A percentile compares a stretch with the other conserved stretches of the same genome.
These are phyloP conservation scores for Caenorhabditis zanzibari DNA, from an alignment of 2,888 invertebrate genomes.

Conservation along the genomic window DNA sequence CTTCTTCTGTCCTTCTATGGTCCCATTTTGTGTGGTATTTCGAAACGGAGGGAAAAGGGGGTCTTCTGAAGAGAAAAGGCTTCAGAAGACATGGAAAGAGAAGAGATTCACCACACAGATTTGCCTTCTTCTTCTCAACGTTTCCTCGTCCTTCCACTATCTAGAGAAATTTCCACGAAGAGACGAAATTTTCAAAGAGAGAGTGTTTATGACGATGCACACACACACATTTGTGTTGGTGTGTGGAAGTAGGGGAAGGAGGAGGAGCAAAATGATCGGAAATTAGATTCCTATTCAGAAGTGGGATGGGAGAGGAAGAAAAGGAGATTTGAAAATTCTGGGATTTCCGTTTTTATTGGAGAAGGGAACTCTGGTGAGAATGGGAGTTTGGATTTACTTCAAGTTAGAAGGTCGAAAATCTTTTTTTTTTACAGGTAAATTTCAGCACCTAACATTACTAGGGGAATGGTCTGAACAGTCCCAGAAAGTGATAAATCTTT, in stretches of 20 bases:
- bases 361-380: too few relatives aligned
- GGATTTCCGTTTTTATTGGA: neutral
- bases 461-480: too few relatives aligned
- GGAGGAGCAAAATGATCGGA: conserved; percentile 1
- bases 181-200: neutral
- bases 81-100: too few relatives aligned
- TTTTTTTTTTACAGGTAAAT: too few relatives aligned
- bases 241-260: neutral
- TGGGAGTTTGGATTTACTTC: too few relatives aligned
- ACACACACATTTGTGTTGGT: neutral
- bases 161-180: neutral
- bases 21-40: too few relatives aligned
- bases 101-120: conserved; percentile 35
- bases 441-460: too few relatives aligned
- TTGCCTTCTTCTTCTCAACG: neutral
- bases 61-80: conserved; percentile 9
- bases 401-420: too few relatives aligned
- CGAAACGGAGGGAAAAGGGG: conserved; percentile 3
- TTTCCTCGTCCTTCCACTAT: neutral
- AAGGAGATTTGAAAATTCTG: neutral
- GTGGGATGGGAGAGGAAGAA: neutral
- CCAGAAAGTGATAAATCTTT: too few relatives aligned
- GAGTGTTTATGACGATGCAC: conserved; percentile 23
- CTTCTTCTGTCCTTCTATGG: neutral
- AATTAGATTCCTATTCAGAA: conserved; percentile 24